Evolutionary conservation across 92 coral and sea anemone genomes (phyloP), one percentile per base, ranked within the genome.

Genomic region (Bergia puertoricense): DNA sequence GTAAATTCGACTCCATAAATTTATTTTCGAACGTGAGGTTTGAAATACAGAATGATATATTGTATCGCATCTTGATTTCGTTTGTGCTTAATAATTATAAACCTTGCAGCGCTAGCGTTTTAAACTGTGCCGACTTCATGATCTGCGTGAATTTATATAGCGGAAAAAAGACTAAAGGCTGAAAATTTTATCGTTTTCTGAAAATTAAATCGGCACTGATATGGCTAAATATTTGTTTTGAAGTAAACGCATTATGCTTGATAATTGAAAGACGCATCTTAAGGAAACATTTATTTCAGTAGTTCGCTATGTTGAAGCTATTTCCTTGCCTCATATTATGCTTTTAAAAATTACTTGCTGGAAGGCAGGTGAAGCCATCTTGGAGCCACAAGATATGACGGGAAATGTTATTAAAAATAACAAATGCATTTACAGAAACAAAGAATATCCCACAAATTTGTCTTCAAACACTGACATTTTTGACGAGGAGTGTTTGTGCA

Each of bases 311-410:
- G 2, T 39, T 40, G 13, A 74, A 74, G 77, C 46, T 16, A 76
- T 76, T 45, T 41, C 86, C 36, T 30, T 45, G 39, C 48, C 3
- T 54, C 30, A 23, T 16, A 62, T 62, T 46, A 79, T 41, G 77
- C 59, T 23, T 41, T 82, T 23, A 67, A 62, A 82, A 38, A 41
- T 81, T 62, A 59, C 56, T 22, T 15, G 36, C 48, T 80, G 14
- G 2, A 20, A 43, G 51, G 18, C 86, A 82, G 86, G 86, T 82
- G 86, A 44, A 65, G 48, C 62, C 86, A 20, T 42, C 56, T 4
- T 2, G 76, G 86, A 38, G 76, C 76, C 86, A 82, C 45, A 82
- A 67, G 56, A 39, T 14, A 20, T 82, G 76, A 39, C 74, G 30
- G 54, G 9, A 82, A 41, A 41, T 65, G 6, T 8, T 2, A 38